Percentiles rank a stretch among this genome's conserved stretches.
Evolutionary conservation across 1,140 invertebrate genomes (phyloP).

Genomic region (Lepidotrigona ventralis): DNA sequence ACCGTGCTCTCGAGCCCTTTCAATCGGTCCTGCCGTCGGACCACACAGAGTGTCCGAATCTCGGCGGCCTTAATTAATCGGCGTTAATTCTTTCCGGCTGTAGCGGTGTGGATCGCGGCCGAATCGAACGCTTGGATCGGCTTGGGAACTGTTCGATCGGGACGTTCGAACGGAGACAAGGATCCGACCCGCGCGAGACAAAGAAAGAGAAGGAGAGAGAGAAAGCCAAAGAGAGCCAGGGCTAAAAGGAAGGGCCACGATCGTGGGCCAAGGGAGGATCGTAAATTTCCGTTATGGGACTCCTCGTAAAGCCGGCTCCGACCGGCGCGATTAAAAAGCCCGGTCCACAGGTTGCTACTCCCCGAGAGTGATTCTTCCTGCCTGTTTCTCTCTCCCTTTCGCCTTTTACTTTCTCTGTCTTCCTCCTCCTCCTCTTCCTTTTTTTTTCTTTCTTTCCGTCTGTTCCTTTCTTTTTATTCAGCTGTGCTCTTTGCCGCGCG

Average conservation of each 20-base stretch:
- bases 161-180: slow-evolving; percentile 2
- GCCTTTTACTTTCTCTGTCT: neutral
- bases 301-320: slow-evolving; percentile 68
- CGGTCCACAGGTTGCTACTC: slow-evolving; percentile 67
- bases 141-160: slow-evolving; percentile 20
- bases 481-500: slow-evolving; percentile 1
- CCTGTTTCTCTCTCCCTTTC: slow-evolving; percentile 36
- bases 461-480: slow-evolving; percentile 19
- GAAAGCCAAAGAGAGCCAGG: neutral
- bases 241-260: slow-evolving; percentile 30
- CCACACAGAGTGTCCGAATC: slow-evolving; percentile 56
- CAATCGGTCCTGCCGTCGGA: slow-evolving; percentile 28
- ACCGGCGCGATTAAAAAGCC: slow-evolving; percentile 68
- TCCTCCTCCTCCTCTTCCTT: neutral
- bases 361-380: slow-evolving; percentile 53
- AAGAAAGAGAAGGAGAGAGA: neutral
- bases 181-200: neutral
- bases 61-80: slow-evolving; percentile 59
- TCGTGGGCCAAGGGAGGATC: slow-evolving; percentile 52
- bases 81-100: slow-evolving; percentile 56
- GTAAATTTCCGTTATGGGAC: slow-evolving; percentile 69
- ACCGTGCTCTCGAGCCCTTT: slow-evolving; percentile 21
- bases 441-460: neutral
- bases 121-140: slow-evolving; percentile 29
- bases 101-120: slow-evolving; percentile 17